A percentile compares a stretch with the other conserved stretches of the same genome.
phyloP scores from a whole-genome alignment of 92 coral and sea anemone species.

The Epizoanthus stellaris region DNA sequence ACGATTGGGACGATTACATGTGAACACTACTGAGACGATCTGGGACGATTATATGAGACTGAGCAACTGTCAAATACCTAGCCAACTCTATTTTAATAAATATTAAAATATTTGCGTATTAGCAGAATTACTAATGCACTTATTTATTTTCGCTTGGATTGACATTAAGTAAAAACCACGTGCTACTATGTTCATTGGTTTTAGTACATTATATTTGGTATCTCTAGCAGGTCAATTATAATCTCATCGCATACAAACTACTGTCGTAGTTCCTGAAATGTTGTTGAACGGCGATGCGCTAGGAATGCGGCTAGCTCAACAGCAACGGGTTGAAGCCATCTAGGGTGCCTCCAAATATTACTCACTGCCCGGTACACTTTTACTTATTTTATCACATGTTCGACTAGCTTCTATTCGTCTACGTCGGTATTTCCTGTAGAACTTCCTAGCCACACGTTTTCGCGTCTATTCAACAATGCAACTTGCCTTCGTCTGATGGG shows the following conservation, averaged over 20 bases:
- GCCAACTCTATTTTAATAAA: too few species aligned
- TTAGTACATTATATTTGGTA: too few species aligned
- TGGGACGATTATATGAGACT: too few species aligned
- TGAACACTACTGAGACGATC: too few species aligned
- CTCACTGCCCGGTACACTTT: constrained; percentile 32
- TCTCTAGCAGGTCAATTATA: too few species aligned
- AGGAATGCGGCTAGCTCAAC: constrained; percentile 18
- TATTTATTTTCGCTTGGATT: too few species aligned
- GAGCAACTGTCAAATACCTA: too few species aligned
- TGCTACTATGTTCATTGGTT: too few species aligned
- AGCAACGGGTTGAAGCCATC: constrained; percentile 29
- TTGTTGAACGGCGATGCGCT: constrained; percentile 18
- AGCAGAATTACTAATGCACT: too few species aligned
- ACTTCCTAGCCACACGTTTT: constrained; percentile 2
- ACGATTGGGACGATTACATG: too few species aligned
- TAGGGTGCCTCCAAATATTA: constrained; percentile 28
- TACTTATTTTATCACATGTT: constrained; percentile 30
- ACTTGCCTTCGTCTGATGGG: constrained; percentile 19
- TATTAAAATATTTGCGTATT: too few species aligned
- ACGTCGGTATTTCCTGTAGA: constrained; percentile 12
- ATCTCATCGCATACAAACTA: not conserved
- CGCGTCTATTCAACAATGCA: not conserved
- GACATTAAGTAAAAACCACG: too few species aligned
- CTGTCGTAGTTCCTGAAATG: constrained; percentile 15
- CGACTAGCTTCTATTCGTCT: constrained; percentile 20